These are phyloP conservation scores for Hylomyscus alleni DNA, from an alignment of 2,797 vertebrate species.

Conservation along the genomic window DNA sequence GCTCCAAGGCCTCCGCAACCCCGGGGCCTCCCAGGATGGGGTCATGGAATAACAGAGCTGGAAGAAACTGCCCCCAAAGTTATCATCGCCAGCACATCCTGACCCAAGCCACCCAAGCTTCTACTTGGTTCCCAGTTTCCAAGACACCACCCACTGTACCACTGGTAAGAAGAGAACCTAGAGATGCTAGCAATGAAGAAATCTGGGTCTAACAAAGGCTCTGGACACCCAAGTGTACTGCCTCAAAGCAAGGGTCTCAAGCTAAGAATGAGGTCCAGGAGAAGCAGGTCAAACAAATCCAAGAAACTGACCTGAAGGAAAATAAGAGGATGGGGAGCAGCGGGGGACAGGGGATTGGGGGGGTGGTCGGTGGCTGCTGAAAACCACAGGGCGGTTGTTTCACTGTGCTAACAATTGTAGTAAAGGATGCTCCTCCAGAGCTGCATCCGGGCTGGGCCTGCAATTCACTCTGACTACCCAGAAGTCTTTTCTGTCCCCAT, in stretches of 20 bases:
- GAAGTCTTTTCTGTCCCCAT: background rate
- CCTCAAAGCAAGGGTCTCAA: background rate
- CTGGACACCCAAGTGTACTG: background rate
- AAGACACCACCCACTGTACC: background rate
- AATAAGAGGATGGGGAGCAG: background rate
- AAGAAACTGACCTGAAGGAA: too few species aligned
- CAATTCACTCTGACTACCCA: background rate
- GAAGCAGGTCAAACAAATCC: too few species aligned
- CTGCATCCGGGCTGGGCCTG: background rate
- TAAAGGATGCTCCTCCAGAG: background rate
- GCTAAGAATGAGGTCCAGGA: background rate
- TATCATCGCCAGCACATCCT: background rate
- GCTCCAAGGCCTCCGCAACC: background rate
- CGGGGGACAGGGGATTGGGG: fast-evolving
- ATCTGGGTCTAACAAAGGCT: background rate
- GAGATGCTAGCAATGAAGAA: background rate
- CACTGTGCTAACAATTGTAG: background rate
- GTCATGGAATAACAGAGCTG: background rate
- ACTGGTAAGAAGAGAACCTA: background rate
- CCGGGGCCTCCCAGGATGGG: background rate
- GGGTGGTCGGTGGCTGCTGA: too few species aligned
- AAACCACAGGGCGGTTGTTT: fast-evolving
- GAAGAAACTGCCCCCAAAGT: background rate
- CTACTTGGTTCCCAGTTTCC: background rate
- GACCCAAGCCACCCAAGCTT: background rate